phyloP scores from a whole-genome alignment of 2,113 vertebrate genomes.

The Macquaria australasica region DNA sequence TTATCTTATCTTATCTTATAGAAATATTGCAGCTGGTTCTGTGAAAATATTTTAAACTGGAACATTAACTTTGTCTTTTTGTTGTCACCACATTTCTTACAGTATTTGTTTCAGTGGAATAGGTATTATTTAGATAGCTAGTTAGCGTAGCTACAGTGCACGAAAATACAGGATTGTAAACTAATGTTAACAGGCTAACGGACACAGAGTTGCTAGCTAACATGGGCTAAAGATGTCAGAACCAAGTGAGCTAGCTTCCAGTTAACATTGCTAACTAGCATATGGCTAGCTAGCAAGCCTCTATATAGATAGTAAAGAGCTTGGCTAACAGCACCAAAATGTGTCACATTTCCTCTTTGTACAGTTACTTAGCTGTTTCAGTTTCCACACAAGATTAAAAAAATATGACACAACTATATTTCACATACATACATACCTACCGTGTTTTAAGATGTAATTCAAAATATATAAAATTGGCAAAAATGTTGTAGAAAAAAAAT shows the following conservation, averaged over 20 bases:
- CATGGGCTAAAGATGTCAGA: neutral
- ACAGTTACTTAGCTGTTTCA: neutral
- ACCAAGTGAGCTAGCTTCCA: neutral
- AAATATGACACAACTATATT: neutral
- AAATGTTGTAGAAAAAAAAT: neutral
- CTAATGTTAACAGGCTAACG: conserved; percentile 10
- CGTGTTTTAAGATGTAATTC: neutral
- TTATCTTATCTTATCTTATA: no score
- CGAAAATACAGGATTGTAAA: neutral
- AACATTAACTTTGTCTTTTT: conserved; percentile 43
- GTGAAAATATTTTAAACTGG: conserved; percentile 70
- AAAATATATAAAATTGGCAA: neutral
- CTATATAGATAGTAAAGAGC: neutral
- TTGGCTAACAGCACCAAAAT: neutral
- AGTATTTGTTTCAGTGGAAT: conserved; percentile 10
- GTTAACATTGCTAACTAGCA: neutral
- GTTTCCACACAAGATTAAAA: neutral
- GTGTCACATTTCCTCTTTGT: neutral
- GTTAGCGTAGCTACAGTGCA: neutral
- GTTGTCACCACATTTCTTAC: conserved; percentile 9
- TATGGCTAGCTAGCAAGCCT: neutral
- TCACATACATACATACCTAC: neutral
- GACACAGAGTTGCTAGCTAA: neutral
- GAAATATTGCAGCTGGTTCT: conserved; percentile 80
- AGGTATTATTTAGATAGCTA: neutral